Conservation (phyloP, 2,888 invertebrate species). For the Protodeltote pygarga region DNA sequence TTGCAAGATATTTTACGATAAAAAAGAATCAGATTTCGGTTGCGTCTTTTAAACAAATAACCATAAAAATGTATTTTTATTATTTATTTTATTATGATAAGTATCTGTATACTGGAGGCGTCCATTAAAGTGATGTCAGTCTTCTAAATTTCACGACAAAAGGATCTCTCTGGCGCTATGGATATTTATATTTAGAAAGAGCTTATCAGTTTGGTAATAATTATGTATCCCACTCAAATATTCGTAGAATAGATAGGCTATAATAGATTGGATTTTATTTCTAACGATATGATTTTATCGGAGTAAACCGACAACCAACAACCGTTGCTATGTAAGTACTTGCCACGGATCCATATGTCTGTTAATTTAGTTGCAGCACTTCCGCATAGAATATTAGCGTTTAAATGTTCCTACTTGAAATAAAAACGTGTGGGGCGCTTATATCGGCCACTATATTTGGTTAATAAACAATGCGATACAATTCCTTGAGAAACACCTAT, state of each 20-base stretch:
- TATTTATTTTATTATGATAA: conserved; percentile 27
- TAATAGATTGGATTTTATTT: too few species aligned
- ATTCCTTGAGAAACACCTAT: too few species aligned
- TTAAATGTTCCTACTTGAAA: too few species aligned
- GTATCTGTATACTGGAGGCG: conserved; percentile 15
- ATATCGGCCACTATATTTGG: too few species aligned
- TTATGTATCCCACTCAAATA: conserved; percentile 13
- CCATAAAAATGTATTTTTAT: background rate
- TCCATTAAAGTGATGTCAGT: conserved; percentile 21
- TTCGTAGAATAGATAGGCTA: conserved; percentile 8
- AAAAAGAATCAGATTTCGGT: conserved; percentile 5
- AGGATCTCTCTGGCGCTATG: conserved; percentile 30
- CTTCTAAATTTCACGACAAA: conserved; percentile 18
- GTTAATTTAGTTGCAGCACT: too few species aligned
- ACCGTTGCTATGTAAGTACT: too few species aligned
- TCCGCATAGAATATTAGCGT: too few species aligned
- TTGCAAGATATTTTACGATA: conserved; percentile 1
- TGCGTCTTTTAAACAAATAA: conserved; percentile 6
- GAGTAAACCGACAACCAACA: too few species aligned
- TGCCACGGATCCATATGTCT: too few species aligned
- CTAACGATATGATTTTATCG: too few species aligned
- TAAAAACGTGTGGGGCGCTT: too few species aligned
- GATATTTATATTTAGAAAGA: conserved; percentile 26
- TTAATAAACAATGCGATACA: too few species aligned
- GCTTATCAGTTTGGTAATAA: conserved; percentile 18